Base-by-base conservation (phyloP, 2,888 invertebrate genomes). In the Balanococcus diminutus region DNA sequence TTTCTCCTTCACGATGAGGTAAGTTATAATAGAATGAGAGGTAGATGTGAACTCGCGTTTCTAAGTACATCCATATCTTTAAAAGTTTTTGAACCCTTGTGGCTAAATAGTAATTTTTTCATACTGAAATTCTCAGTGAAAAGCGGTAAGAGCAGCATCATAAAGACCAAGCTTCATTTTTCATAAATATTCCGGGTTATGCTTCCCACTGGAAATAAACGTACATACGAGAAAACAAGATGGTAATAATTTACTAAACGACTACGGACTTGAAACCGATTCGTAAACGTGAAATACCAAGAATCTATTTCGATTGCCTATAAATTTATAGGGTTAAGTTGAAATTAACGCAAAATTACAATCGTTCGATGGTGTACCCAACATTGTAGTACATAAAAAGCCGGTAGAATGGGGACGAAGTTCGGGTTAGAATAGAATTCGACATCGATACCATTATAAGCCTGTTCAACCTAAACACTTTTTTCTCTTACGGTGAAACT, bases 321-420 rank as follows among this genome's bases (percentile, higher is more conserved):
- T n/a, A 11, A 22, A 56, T 56, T 56, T 22, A 56, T 22, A 56
- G 56, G 9, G 56, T 22, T 19, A 56, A 22, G 56, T 56, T 56
- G 28, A 67, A 67, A 67, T 67, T 67, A 67, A 67, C 28, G 67
- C 28, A 31, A 67, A 67, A 67, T 67, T 67, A 67, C 67, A 31
- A 28, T 28, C 14, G 25, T 67, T 67, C 28, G 67, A 67, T 28
- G 16, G 25, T n/a, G n/a, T 67, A 28, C 67, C 16, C 67, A 67
- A 31, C 67, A 67, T 28, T 67, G 25, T 11, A 67, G 22, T 22
- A 56, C 67, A 31, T 67, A 67, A 67, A 25, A 67, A 67, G 16
- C 28, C 67, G 3, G 28, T 28, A 28, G 28, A 67, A 56, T 11
- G 56, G 22, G 11, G 22, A 9, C 22, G 22, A 19, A 56, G n/a